Conservation (phyloP, 2,888 invertebrate genomes). For the Listrodromus nycthemerus region DNA sequence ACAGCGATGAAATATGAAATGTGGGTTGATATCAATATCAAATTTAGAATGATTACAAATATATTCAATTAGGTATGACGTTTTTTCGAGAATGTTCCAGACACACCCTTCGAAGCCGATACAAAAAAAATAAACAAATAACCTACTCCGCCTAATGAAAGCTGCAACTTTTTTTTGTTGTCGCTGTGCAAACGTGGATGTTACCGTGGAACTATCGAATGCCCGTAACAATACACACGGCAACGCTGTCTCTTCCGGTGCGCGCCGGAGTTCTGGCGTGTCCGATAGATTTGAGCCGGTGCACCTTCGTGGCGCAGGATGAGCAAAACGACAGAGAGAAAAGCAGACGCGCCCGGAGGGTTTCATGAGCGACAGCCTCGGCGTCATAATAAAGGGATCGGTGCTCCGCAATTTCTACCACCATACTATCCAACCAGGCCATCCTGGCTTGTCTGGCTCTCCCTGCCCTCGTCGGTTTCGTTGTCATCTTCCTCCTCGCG, state of each 20-base stretch:
- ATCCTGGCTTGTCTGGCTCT: conserved; percentile 16
- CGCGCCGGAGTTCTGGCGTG: background rate
- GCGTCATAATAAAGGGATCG: conserved; percentile 48
- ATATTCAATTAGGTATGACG: background rate
- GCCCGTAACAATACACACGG: conserved; percentile 72
- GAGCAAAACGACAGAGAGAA: conserved; percentile 21
- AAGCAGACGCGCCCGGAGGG: conserved; percentile 32
- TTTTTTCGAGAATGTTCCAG: background rate
- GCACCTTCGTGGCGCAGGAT: conserved; percentile 7
- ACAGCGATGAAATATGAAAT: background rate
- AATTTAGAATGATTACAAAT: background rate
- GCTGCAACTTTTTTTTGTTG: conserved; percentile 71
- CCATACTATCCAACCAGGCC: conserved; percentile 27
- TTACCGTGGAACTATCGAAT: conserved; percentile 76
- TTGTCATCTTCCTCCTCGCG: conserved; percentile 14
- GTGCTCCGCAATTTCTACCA: conserved; percentile 23
- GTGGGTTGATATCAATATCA: background rate
- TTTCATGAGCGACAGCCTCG: conserved; percentile 44
- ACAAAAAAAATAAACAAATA: background rate
- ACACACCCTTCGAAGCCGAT: background rate
- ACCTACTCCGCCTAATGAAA: conserved; percentile 36
- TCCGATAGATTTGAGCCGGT: conserved; percentile 1
- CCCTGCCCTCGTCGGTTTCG: conserved; percentile 13
- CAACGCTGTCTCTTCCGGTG: background rate
- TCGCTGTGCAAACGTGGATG: conserved; percentile 74